A percentile compares a stretch with the other conserved stretches of the same genome.
Conservation (phyloP, 2,113 vertebrate genomes). For the Pelodiscus sinensis region DNA sequence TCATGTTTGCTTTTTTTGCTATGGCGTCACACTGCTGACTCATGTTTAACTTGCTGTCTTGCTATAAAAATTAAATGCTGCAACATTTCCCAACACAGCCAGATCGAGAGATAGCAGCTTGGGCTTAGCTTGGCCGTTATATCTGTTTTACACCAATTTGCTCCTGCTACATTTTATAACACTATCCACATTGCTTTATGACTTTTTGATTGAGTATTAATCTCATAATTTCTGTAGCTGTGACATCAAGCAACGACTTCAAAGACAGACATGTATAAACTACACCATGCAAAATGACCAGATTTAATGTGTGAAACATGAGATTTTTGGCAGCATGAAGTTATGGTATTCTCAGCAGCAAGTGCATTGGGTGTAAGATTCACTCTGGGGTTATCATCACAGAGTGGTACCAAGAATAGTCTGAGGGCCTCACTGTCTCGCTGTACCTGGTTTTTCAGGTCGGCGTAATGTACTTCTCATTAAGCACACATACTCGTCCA, state of each 20-base stretch:
- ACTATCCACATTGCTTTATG: not conserved
- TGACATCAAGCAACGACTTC: not conserved
- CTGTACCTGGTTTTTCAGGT: not conserved
- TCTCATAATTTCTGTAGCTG: not conserved
- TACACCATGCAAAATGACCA: not conserved
- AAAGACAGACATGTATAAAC: not conserved
- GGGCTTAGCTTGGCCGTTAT: not conserved
- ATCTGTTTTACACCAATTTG: not conserved
- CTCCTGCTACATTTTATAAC: not conserved
- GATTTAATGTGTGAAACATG: not conserved
- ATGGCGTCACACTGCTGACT: too few relatives aligned
- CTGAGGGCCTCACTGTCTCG: not conserved
- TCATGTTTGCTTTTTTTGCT: too few relatives aligned
- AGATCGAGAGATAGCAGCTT: not conserved
- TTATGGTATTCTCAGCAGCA: not conserved
- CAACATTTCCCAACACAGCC: not conserved
- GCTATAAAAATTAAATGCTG: not conserved
- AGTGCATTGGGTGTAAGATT: not conserved
- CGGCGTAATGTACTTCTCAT: not conserved
- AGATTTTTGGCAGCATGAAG: not conserved
- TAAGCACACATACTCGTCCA: not conserved
- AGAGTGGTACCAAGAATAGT: not conserved
- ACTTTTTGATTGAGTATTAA: not conserved
- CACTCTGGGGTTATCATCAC: not conserved
- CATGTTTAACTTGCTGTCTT: not conserved